Evolutionary conservation across 30 jellyfish, hydroid and myxozoan genomes (phyloP), one percentile per base, ranked within the genome.

Genomic region (Aurelia aurita complex sp. Pacific): DNA sequence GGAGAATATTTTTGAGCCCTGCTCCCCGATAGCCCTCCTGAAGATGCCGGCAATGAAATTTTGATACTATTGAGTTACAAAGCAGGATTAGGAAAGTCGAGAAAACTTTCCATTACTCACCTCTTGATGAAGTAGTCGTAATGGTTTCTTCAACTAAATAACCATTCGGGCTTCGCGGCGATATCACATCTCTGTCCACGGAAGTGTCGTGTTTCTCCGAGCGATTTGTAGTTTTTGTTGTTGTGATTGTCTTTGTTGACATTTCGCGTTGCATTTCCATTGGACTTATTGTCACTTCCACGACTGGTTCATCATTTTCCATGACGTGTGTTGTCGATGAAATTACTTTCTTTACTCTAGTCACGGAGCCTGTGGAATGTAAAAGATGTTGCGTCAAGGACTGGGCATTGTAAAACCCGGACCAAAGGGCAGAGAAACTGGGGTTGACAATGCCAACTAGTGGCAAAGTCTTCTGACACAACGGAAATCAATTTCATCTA

Each of bases 261-360:
- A 38, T 71, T 65, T 73, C 86, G 36, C 67, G 72, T 12, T 32
- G 82, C 87, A 84, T 73, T 63, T 84, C 93, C 74, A 43, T 32
- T 8, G 93, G 93, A 35, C 93, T 65, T 13, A 84, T 84, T 57
- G 93, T 84, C 69, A 84, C 90, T 29, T 87, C 96, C 29, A 79
- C 89, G 55, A 87, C 87, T 1, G 88, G 89, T 59, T 87, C 96
- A 42, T 87, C 90, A 23, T 87, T 79, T 16, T 87, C 90, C 90
- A 87, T 72, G 43, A 87, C 69, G 65, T 79, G 88, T 1, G 96
- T 87, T 12, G 96, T 87, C 5, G 96, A 18, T 33, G 96, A 75
- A 14, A 87, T 85, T 18, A 87, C 90, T 61, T 78, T 77, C 78
- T 68, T 86, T 40, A 87, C 90, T 70, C 75, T 61, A 17, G 88